Percentiles rank a stretch among this genome's conserved stretches.
Conservation (phyloP, 2,888 invertebrate species). For the Microchrysa polita region DNA sequence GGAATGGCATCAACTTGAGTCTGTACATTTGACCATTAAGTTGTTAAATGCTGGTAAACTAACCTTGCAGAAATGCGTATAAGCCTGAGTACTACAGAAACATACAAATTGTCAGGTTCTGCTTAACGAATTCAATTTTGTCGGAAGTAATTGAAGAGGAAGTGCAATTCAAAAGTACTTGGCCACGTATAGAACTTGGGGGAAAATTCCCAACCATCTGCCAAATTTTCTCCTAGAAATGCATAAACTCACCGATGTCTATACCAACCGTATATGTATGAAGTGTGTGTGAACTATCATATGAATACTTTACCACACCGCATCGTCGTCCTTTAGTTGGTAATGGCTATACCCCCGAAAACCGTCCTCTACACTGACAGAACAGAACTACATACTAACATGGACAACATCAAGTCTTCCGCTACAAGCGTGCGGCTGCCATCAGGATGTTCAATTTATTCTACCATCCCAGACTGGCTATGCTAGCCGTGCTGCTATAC, state of each 20-base stretch:
- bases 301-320: conserved; percentile 19
- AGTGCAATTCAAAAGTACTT: conserved; percentile 31
- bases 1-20: not conserved
- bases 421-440: not conserved
- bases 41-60: conserved; percentile 1
- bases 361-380: not conserved
- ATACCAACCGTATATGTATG: too few species aligned
- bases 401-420: not conserved
- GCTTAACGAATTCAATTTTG: conserved; percentile 36
- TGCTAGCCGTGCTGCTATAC: too few species aligned
- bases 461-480: not conserved
- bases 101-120: conserved; percentile 6
- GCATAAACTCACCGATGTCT: not conserved
- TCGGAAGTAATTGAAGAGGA: conserved; percentile 11
- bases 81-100: not conserved
- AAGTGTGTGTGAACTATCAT: not conserved
- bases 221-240: not conserved
- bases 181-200: conserved; percentile 13
- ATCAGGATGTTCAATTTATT: not conserved
- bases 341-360: not conserved
- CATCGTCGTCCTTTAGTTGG: not conserved
- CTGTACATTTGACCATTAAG: not conserved
- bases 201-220: not conserved
- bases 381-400: not conserved
- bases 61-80: not conserved